Conservation (phyloP, 2,113 vertebrate genomes). For the Ptilonorhynchus violaceus region DNA sequence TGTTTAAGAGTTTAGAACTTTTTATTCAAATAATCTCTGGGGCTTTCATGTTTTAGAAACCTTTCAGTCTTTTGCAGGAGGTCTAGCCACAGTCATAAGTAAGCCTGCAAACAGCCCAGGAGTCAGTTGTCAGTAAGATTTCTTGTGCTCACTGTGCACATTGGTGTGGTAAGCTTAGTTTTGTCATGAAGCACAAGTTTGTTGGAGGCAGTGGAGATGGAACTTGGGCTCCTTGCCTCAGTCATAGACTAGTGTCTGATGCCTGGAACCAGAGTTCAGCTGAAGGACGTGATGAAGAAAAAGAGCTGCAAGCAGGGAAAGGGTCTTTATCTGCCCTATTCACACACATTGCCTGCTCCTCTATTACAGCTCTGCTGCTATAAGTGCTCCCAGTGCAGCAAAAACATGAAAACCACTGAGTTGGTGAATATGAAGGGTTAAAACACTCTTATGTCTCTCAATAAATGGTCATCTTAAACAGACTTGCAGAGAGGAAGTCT, state of each 20-base stretch:
- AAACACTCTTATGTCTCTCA: neutral
- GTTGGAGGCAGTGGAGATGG: neutral
- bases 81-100: neutral
- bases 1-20: neutral
- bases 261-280: neutral
- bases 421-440: neutral
- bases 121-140: neutral
- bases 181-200: neutral
- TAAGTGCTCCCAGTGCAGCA: fast-evolving
- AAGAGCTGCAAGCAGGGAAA: neutral
- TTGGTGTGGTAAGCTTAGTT: neutral
- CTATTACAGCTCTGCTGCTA: neutral
- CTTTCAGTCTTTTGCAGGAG: neutral
- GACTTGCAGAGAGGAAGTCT: neutral
- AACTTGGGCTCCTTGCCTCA: neutral
- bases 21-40: neutral
- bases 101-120: neutral
- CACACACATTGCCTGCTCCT: fast-evolving
- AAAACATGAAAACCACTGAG: neutral
- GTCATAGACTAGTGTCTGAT: neutral
- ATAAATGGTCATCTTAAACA: neutral
- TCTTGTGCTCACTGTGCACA: fast-evolving
- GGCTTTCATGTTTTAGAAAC: neutral
- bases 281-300: neutral
- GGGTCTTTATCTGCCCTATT: neutral